A percentile compares a stretch with the other conserved stretches of the same genome.
Evolutionary conservation across 2,888 invertebrate genomes (phyloP).

Genomic region (Cephonodes hylas): DNA sequence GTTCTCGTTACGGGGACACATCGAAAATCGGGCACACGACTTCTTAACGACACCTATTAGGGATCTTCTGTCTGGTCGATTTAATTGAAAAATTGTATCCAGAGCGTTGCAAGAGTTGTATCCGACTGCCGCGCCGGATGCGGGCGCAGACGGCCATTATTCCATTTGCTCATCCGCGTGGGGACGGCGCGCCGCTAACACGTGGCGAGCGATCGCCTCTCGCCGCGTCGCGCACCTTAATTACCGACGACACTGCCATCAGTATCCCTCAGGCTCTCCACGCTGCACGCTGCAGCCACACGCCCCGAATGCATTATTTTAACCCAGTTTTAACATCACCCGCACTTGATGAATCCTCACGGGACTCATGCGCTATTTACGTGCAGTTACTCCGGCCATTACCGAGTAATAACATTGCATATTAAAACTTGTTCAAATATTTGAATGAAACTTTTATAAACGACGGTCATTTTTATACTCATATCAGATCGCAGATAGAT

Average conservation of each 20-base stretch:
- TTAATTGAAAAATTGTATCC: constrained; percentile 82
- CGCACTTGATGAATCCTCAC: not conserved
- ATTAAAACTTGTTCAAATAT: constrained; percentile 3
- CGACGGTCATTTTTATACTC: not conserved
- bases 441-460: not conserved
- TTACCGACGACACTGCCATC: constrained; percentile 47
- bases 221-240: constrained; percentile 49
- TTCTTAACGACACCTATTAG: constrained; percentile 81
- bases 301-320: not conserved
- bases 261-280: not conserved
- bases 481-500: not conserved
- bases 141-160: constrained; percentile 81
- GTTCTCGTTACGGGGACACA: constrained; percentile 76
- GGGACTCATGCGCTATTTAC: not conserved
- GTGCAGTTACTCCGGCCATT: not conserved
- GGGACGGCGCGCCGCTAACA: constrained; percentile 59
- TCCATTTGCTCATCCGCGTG: constrained; percentile 80
- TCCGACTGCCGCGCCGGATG: constrained; percentile 78
- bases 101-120: constrained; percentile 77
- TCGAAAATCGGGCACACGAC: constrained; percentile 81
- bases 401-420: not conserved
- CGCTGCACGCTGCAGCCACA: not conserved
- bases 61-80: constrained; percentile 79
- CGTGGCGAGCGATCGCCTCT: constrained; percentile 65
- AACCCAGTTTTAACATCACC: constrained; percentile 3